Base-by-base conservation (phyloP, 2,113 vertebrate species). In the Microcebus ravelobensis region DNA sequence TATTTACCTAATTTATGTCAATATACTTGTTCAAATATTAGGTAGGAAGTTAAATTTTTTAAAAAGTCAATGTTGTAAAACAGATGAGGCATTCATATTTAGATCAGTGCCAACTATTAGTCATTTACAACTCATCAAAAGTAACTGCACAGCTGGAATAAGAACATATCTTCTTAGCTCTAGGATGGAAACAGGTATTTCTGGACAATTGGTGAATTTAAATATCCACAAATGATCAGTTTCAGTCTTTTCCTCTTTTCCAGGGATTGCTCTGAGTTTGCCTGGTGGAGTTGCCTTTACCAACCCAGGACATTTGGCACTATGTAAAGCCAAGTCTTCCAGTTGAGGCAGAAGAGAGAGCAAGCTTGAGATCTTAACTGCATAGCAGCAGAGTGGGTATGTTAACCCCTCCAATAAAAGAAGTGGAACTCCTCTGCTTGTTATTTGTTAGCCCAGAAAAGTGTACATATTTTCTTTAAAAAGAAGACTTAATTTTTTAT, bases 211-310 rank as follows among this genome's bases (percentile, higher is more conserved):
- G 68, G 23, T 20, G 63, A 52, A 59, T 65, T 8, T 82, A 25
- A 76, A 45, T 80, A 59, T 59, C 27, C 52, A 73, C 23, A 27
- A 39, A 50, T 61, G 80, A 52, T 86, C 77, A 70, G 82, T 91
- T n/a, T 89, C 63, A 87, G 68, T 52, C 91, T 90, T 96, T 94
- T 83, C 39, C 42, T 94, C 52, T 87, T 87, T 95, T 48, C 13
- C 85, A 95, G 96, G 73, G 31, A 70, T n/a, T 50, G 57, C 73
- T 83, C 83, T 86, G 90, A 57, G 18, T 74, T 65, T 29, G 55
- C 45, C 70, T 15, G 25, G 18, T 45, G 48, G 61, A 18, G 50
- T 3, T 20, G 87, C 87, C 52, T 36, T 23, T 82, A n/a, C 67
- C 42, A 55, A 36, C n/a, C 29, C 52, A 63, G 45, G 59, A 81